phyloP scores from a whole-genome alignment of 2,888 invertebrate genomes.

The Limenitis camilla region DNA sequence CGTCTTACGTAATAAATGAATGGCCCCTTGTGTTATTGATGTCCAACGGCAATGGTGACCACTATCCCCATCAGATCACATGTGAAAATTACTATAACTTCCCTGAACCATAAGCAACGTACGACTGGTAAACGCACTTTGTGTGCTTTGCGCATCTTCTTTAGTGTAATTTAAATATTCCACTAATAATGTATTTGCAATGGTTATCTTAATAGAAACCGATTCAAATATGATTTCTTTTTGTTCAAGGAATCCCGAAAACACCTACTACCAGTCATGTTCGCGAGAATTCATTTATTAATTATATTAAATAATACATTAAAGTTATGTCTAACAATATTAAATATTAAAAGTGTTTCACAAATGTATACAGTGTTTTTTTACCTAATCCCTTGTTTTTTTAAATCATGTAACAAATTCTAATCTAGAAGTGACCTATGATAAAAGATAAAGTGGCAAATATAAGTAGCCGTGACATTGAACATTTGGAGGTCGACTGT shows the following conservation, averaged over 20 bases:
- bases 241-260: slow-evolving; percentile 78
- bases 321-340: slow-evolving; percentile 75
- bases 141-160: background rate
- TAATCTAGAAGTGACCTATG: slow-evolving; percentile 12
- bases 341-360: slow-evolving; percentile 79
- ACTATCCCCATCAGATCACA: too few species aligned
- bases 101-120: too few species aligned
- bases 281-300: slow-evolving; percentile 81
- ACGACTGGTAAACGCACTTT: too few species aligned
- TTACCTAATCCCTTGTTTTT: slow-evolving; percentile 26
- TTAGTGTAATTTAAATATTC: background rate
- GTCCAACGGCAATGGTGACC: too few species aligned
- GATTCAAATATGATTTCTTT: slow-evolving; percentile 11
- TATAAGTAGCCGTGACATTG: slow-evolving; percentile 7
- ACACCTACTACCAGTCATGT: slow-evolving; percentile 79
- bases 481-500: background rate
- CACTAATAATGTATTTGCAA: slow-evolving; percentile 1
- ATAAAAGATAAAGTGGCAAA: slow-evolving; percentile 1
- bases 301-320: slow-evolving; percentile 77
- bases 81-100: too few species aligned
- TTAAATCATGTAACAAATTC: background rate
- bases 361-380: slow-evolving; percentile 74
- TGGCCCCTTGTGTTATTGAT: too few species aligned
- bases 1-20: too few species aligned
- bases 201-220: slow-evolving; percentile 9